phyloP scores from a whole-genome alignment of 1,140 invertebrate species.

The Lepidurus apus region DNA sequence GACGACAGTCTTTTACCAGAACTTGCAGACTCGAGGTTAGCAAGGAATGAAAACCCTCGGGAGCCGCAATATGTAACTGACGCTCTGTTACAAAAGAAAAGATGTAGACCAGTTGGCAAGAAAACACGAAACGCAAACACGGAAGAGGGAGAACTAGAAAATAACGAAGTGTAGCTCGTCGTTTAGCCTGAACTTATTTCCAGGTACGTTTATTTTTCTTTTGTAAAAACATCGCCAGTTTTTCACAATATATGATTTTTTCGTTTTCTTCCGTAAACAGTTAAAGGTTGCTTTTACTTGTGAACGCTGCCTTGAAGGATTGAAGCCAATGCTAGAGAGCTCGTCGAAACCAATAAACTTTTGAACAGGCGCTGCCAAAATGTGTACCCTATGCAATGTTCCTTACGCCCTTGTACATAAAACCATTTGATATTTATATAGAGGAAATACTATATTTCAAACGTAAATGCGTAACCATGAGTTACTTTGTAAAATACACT shows the following conservation, averaged over 20 bases:
- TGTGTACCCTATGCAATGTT: not conserved
- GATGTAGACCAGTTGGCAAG: not conserved
- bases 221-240: not conserved
- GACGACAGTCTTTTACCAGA: conserved; percentile 35
- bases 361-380: not conserved
- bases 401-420: not conserved
- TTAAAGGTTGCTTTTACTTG: too few relatives aligned
- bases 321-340: not conserved
- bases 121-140: not conserved
- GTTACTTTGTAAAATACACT: not conserved
- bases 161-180: not conserved
- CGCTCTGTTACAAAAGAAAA: not conserved
- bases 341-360: not conserved
- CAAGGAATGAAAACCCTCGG: not conserved
- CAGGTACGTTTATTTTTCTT: not conserved
- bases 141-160: not conserved
- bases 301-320: not conserved
- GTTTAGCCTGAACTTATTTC: not conserved
- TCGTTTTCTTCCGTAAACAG: not conserved
- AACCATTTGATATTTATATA: not conserved
- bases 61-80: not conserved
- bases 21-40: conserved; percentile 39
- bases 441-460: not conserved
- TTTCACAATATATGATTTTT: not conserved
- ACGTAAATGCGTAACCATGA: not conserved